Evolutionary conservation across 1,140 invertebrate genomes (phyloP).

Genomic region (Sarcophaga bullata): DNA sequence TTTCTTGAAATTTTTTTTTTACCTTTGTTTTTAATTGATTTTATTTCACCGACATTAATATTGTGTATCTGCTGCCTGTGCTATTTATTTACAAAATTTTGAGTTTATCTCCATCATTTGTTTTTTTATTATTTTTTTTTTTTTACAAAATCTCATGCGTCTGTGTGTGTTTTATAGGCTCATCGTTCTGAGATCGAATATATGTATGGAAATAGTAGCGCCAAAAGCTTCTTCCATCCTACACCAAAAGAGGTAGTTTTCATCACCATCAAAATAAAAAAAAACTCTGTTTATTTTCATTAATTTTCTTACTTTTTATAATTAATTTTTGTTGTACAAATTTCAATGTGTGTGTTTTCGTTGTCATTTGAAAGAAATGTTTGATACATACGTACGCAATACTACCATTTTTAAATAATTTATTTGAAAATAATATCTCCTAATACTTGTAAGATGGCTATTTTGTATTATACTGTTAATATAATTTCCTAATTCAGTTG

Average conservation of each 20-base stretch:
- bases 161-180: conserved; percentile 72
- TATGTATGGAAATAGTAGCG: conserved; percentile 76
- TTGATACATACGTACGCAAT: not conserved
- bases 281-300: too few species aligned
- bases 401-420: conserved; percentile 17
- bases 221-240: conserved; percentile 47
- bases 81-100: not conserved
- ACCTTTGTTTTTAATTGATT: too few species aligned
- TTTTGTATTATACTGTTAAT: not conserved
- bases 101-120: not conserved
- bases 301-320: not conserved
- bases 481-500: not conserved
- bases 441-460: not conserved
- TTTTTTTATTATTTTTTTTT: not conserved
- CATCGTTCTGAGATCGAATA: conserved; percentile 93
- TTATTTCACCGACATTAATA: not conserved
- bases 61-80: not conserved
- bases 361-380: not conserved
- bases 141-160: conserved; percentile 1
- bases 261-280: conserved; percentile 3
- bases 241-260: conserved; percentile 54
- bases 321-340: conserved; percentile 27
- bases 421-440: not conserved
- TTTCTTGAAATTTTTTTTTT: not conserved
- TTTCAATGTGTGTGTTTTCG: conserved; percentile 23